phyloP scores from a whole-genome alignment of 2,113 vertebrate species.

The Perca schrenkii region DNA sequence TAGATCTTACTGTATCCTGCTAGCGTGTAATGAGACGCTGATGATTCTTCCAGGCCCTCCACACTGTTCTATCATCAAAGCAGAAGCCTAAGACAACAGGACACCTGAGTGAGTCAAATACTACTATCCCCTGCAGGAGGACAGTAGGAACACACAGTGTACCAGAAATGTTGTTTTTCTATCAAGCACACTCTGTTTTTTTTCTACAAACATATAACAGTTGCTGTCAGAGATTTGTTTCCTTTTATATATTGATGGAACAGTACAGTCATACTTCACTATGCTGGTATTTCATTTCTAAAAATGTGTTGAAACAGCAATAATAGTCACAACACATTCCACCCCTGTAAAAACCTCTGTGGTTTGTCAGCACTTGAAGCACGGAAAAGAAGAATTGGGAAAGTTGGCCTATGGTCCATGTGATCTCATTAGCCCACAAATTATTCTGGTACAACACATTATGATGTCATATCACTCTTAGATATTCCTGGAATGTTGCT shows the following conservation, averaged over 20 bases:
- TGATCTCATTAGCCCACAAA: constrained; percentile 75
- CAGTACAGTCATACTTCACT: constrained; percentile 29
- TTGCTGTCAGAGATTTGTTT: background rate
- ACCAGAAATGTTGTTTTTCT: constrained; percentile 3
- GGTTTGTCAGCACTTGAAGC: constrained; percentile 64
- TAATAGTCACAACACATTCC: constrained; percentile 58
- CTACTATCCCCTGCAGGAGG: background rate
- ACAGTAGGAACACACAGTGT: constrained; percentile 1
- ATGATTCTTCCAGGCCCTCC: constrained; percentile 65
- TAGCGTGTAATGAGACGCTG: constrained; percentile 66
- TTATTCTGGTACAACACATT: constrained; percentile 64
- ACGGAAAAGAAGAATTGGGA: constrained; percentile 67
- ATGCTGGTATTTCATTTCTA: constrained; percentile 49
- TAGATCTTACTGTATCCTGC: constrained; percentile 44
- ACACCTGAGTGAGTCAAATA: constrained; percentile 11
- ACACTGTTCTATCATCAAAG: constrained; percentile 24
- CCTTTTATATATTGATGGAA: constrained; percentile 29
- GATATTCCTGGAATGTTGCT: constrained; percentile 73
- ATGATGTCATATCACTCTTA: constrained; percentile 70
- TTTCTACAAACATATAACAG: constrained; percentile 8
- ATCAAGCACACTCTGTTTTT: background rate
- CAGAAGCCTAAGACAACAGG: constrained; percentile 7
- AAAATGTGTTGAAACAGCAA: constrained; percentile 62
- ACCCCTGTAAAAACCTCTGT: constrained; percentile 42
- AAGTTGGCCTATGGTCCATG: constrained; percentile 52